phyloP scores from a whole-genome alignment of 2,113 vertebrate genomes.

The Phyllopteryx taeniolatus region DNA sequence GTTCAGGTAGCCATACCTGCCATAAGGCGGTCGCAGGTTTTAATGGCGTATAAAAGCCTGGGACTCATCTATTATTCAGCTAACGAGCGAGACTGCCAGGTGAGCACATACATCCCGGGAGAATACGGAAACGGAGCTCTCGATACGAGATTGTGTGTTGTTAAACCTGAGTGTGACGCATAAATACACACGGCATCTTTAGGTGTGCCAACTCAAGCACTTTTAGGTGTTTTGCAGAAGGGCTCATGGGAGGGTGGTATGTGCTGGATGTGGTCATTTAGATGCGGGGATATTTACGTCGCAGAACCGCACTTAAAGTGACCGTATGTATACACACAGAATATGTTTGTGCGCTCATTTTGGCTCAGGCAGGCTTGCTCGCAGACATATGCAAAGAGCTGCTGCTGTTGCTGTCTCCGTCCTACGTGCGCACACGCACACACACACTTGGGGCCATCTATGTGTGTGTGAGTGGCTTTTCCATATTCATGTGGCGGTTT shows the following conservation, averaged over 20 bases:
- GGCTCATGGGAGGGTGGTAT: conserved; percentile 37
- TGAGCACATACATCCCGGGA: conserved; percentile 61
- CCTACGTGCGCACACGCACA: conserved; percentile 17
- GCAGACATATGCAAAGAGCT: conserved; percentile 52
- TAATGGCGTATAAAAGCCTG: conserved; percentile 76
- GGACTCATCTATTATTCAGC: conserved; percentile 74
- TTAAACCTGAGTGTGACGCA: conserved; percentile 44
- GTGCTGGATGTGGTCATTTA: conserved; percentile 17
- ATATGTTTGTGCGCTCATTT: conserved; percentile 18
- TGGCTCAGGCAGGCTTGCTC: conserved; percentile 26
- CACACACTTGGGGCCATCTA: conserved; percentile 27
- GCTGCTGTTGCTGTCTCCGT: conserved; percentile 9
- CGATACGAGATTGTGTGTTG: conserved; percentile 8
- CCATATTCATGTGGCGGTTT: conserved; percentile 65
- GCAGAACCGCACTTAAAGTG: conserved; percentile 18
- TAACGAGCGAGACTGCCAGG: conserved; percentile 59
- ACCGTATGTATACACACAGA: not conserved
- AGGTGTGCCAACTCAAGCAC: conserved; percentile 55
- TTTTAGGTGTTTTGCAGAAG: conserved; percentile 49
- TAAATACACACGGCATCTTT: conserved; percentile 40
- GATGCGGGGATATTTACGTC: conserved; percentile 26
- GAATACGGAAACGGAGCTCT: conserved; percentile 43
- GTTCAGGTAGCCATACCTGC: conserved; percentile 71
- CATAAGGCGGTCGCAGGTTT: conserved; percentile 55
- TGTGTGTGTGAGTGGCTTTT: conserved; percentile 40